Evolutionary conservation across 2,797 vertebrate genomes (phyloP).

Genomic region (Cirrhinus molitorella): DNA sequence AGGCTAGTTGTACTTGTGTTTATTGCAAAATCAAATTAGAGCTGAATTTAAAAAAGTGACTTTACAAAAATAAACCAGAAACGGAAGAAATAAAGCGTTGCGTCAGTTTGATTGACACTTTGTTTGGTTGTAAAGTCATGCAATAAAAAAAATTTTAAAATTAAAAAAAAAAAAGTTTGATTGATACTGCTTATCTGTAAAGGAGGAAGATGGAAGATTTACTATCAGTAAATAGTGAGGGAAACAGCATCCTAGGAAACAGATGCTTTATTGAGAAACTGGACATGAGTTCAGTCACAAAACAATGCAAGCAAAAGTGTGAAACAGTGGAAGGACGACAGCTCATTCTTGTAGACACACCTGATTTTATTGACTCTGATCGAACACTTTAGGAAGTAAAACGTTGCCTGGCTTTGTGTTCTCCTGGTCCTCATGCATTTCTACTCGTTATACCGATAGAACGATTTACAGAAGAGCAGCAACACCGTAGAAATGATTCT

Average conservation of each 20-base stretch:
- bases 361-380: background rate
- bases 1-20: no score
- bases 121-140: no score
- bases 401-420: slow-evolving; percentile 33
- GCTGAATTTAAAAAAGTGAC: no score
- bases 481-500: slow-evolving; percentile 39
- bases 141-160: no score
- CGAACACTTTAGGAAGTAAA: background rate
- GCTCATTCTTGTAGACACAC: background rate
- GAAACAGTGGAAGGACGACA: background rate
- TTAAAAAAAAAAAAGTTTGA: no score
- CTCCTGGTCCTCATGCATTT: slow-evolving; percentile 59
- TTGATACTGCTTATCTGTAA: no score
- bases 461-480: slow-evolving; percentile 53
- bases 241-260: slow-evolving; percentile 15
- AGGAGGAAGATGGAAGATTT: no score
- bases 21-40: no score
- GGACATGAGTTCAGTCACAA: background rate
- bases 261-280: background rate
- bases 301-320: background rate
- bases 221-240: background rate
- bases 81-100: no score
- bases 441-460: slow-evolving; percentile 56
- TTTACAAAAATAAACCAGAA: no score
- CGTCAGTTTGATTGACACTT: no score